Evolutionary conservation across 2,888 invertebrate species (phyloP).

Genomic region (Coelinius sp.): DNA sequence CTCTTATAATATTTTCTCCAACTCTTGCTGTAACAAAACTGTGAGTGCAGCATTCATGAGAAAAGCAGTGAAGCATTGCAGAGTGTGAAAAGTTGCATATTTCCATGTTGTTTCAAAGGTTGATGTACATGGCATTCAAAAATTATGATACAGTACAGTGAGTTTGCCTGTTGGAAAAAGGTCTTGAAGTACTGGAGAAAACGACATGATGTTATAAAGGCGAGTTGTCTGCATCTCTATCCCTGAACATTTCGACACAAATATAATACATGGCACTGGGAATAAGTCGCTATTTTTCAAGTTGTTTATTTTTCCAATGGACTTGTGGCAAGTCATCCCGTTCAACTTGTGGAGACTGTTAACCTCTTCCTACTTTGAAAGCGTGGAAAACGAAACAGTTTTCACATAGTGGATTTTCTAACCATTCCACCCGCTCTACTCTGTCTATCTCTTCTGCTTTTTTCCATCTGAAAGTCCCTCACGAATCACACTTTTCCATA

Average conservation of each 20-base stretch:
- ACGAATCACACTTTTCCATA: not conserved
- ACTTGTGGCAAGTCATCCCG: conserved; percentile 22
- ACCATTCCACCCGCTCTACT: not conserved
- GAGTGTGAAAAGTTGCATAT: not conserved
- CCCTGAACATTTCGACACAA: not conserved
- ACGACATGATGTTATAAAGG: not conserved
- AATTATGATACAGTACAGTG: not conserved
- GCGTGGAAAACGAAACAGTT: not conserved
- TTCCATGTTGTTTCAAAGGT: not conserved
- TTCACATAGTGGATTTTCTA: not conserved
- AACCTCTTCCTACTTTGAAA: not conserved
- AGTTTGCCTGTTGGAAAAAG: not conserved
- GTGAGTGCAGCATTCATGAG: not conserved
- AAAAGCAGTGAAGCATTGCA: not conserved
- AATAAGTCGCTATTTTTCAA: conserved; percentile 5
- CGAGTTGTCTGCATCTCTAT: not conserved
- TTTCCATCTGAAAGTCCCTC: conserved; percentile 11
- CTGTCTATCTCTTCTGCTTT: not conserved
- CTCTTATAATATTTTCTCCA: too few relatives aligned
- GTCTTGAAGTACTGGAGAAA: not conserved
- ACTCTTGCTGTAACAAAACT: too few relatives aligned
- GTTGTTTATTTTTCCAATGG: conserved; percentile 29
- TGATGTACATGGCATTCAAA: not conserved
- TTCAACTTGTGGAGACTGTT: not conserved
- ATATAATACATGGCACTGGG: not conserved